A percentile compares a stretch with the other conserved stretches of the same genome.
Conservation (phyloP, 2,888 invertebrate genomes). For the Lithophane socia region DNA sequence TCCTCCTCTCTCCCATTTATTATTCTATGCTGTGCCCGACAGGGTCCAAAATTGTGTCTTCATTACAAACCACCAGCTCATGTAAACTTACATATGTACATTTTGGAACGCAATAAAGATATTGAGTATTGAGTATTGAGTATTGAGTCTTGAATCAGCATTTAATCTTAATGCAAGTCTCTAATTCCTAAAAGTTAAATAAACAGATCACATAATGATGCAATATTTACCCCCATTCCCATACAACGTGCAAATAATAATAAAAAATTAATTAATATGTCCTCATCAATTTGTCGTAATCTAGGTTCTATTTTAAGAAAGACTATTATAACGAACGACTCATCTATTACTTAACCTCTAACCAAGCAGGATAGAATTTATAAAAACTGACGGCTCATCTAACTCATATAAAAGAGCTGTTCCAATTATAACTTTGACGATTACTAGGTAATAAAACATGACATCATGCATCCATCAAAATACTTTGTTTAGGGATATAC, state of each 20-base stretch:
- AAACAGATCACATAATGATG: conserved; percentile 22
- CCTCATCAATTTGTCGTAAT: conserved; percentile 51
- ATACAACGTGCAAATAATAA: conserved; percentile 30
- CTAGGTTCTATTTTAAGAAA: conserved; percentile 45
- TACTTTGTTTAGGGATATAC: neutral
- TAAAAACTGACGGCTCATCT: conserved; percentile 14
- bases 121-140: no score
- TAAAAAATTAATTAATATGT: conserved; percentile 50
- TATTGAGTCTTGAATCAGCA: neutral
- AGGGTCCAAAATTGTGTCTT: no score
- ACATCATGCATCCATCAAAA: conserved; percentile 27
- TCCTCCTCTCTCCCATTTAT: no score
- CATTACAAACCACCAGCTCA: no score
- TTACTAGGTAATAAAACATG: conserved; percentile 23
- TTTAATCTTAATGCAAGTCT: neutral
- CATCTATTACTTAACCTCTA: conserved; percentile 14
- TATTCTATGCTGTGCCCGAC: no score
- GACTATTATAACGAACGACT: conserved; percentile 2
- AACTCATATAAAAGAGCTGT: conserved; percentile 7
- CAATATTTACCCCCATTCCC: conserved; percentile 22
- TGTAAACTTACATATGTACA: no score
- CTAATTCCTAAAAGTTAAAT: neutral
- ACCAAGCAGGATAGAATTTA: conserved; percentile 2
- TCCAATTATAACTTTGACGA: conserved; percentile 30
- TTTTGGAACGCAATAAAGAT: no score